Evolutionary conservation across 2,797 vertebrate species (phyloP).

Genomic region (Sebastes taczanowskii): DNA sequence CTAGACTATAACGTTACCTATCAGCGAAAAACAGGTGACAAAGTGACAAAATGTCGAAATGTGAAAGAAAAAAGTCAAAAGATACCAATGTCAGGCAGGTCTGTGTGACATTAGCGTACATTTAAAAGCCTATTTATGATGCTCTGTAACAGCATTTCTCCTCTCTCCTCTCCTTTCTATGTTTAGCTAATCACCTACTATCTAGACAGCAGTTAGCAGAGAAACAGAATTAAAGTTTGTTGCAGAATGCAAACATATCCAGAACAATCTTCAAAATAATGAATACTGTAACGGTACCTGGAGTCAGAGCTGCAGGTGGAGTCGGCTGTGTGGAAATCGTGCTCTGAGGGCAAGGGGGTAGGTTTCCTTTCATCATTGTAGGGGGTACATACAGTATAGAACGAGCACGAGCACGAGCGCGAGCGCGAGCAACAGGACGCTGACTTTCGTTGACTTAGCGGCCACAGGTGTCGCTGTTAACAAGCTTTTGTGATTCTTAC

Average conservation of each 20-base stretch:
- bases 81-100: neutral
- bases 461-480: no score
- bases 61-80: neutral
- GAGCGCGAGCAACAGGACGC: no score
- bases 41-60: neutral
- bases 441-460: no score
- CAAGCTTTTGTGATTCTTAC: no score
- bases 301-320: neutral
- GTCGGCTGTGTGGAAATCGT: neutral
- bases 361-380: no score
- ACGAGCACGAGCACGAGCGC: no score
- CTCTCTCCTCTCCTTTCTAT: neutral
- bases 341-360: no score
- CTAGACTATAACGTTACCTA: no score
- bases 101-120: neutral
- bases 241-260: neutral
- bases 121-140: neutral
- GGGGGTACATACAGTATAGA: no score
- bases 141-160: neutral
- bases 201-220: no score
- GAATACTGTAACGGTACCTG: neutral
- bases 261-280: neutral
- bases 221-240: neutral
- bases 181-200: neutral
- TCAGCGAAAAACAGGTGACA: neutral